These are phyloP conservation scores for Venustaconcha ellipsiformis DNA, from an alignment of 1,140 invertebrate genomes.

Conservation along the genomic window DNA sequence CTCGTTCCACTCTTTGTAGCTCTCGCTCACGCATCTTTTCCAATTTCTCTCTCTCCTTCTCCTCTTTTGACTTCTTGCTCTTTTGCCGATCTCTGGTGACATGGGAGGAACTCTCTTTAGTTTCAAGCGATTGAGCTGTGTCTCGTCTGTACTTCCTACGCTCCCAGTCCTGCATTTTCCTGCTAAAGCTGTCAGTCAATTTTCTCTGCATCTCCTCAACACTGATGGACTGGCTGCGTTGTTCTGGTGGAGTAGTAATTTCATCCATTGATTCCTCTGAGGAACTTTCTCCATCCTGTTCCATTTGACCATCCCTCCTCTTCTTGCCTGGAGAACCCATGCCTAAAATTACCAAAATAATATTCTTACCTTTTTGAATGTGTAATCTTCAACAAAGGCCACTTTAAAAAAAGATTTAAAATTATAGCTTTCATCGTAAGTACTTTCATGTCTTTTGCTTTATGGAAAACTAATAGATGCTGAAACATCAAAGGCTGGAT, in stretches of 20 bases:
- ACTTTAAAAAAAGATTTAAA: no score
- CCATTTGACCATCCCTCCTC: constrained; percentile 21
- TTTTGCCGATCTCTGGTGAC: constrained; percentile 40
- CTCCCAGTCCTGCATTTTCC: constrained; percentile 82
- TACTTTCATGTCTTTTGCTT: no score
- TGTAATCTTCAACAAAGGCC: no score
- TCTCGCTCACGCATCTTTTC: constrained; percentile 72
- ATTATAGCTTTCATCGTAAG: no score
- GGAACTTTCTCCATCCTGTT: constrained; percentile 12
- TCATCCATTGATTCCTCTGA: constrained; percentile 36
- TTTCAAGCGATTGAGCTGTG: constrained; percentile 5
- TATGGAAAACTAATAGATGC: no score
- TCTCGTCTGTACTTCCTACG: constrained; percentile 63
- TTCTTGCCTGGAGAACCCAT: background rate
- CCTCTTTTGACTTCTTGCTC: constrained; percentile 54
- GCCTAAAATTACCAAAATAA: no score
- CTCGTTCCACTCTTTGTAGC: constrained; percentile 75
- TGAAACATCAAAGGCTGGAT: no score
- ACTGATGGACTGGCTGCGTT: constrained; percentile 40
- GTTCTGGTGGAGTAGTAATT: constrained; percentile 33
- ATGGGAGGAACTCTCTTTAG: constrained; percentile 6
- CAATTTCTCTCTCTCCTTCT: constrained; percentile 54
- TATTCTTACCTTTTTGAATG: no score
- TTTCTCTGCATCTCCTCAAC: constrained; percentile 76
- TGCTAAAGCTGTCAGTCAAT: constrained; percentile 79